phyloP scores from a whole-genome alignment of 2,797 vertebrate species.

The Margarornis squamiger region DNA sequence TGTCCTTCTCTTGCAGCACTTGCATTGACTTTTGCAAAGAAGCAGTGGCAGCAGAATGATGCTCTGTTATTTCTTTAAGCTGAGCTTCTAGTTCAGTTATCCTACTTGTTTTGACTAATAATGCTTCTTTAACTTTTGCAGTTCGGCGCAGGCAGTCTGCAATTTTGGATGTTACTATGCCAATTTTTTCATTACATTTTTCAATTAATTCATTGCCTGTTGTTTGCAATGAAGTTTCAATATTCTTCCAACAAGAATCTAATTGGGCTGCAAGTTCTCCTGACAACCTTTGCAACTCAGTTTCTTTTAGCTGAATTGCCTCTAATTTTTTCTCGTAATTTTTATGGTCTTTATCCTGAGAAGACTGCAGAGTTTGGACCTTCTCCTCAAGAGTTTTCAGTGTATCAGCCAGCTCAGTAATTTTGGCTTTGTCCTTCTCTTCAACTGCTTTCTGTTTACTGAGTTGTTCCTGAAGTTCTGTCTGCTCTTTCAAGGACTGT shows the following conservation, averaged over 20 bases:
- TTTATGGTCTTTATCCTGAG: constrained; percentile 76
- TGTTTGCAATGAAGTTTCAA: constrained; percentile 76
- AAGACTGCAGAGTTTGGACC: constrained; percentile 75
- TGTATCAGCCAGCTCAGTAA: constrained; percentile 74
- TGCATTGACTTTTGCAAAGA: constrained; percentile 81
- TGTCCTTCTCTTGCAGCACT: constrained; percentile 84
- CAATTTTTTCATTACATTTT: constrained; percentile 77
- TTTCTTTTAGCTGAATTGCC: constrained; percentile 78
- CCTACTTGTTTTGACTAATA: constrained; percentile 73
- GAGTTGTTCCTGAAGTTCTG: constrained; percentile 80
- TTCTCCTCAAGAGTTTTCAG: constrained; percentile 78
- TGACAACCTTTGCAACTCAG: constrained; percentile 74
- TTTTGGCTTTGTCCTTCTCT: constrained; percentile 76
- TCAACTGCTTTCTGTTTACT: constrained; percentile 67
- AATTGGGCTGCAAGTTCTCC: constrained; percentile 75
- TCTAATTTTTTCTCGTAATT: constrained; percentile 79
- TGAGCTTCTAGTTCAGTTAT: constrained; percentile 85
- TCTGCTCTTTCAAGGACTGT: constrained; percentile 82
- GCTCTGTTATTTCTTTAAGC: constrained; percentile 77
- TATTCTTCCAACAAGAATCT: constrained; percentile 75
- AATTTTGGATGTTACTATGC: constrained; percentile 75
- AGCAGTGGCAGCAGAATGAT: constrained; percentile 78
- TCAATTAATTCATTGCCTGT: constrained; percentile 79
- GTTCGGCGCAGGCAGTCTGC: constrained; percentile 74
- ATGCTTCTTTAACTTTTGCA: constrained; percentile 76